phyloP scores from a whole-genome alignment of 92 coral and sea anemone species.

The Zoanthus gigantus region DNA sequence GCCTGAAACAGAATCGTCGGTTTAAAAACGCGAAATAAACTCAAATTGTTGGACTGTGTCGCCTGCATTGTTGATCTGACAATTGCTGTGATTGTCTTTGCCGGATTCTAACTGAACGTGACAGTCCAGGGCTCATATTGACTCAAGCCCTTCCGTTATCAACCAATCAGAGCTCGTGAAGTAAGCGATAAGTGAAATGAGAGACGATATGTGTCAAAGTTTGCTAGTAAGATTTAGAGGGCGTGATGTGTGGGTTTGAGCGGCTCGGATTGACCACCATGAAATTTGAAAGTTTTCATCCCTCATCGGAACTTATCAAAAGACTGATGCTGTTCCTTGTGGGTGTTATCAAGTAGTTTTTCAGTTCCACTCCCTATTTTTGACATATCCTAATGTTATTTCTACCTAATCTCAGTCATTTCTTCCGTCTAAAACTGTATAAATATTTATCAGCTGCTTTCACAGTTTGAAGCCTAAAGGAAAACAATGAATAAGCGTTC shows the following conservation, averaged over 20 bases:
- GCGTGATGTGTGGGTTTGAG: conserved; percentile 91
- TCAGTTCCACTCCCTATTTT: neutral
- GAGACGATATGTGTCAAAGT: conserved; percentile 79
- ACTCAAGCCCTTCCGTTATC: conserved; percentile 75
- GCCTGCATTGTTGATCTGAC: conserved; percentile 80
- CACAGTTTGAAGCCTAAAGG: conserved; percentile 72
- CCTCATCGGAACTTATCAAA: conserved; percentile 29
- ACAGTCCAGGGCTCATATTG: conserved; percentile 68
- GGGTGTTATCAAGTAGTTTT: neutral
- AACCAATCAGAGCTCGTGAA: conserved; percentile 69
- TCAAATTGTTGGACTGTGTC: conserved; percentile 73
- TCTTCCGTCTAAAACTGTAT: conserved; percentile 52
- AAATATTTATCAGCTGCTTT: conserved; percentile 78
- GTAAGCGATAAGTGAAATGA: conserved; percentile 69
- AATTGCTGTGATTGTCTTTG: conserved; percentile 41
- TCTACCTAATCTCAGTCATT: neutral
- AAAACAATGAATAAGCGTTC: conserved; percentile 66
- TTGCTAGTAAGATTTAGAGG: conserved; percentile 73
- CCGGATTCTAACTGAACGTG: conserved; percentile 53
- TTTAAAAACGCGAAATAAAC: conserved; percentile 88
- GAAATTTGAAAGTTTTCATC: conserved; percentile 31
- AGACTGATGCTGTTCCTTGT: neutral
- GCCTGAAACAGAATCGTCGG: conserved; percentile 92
- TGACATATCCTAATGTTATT: neutral
- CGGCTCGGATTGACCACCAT: conserved; percentile 72